Conservation (phyloP, 1,140 invertebrate genomes). For the Cyrtorhinus lividipennis region DNA sequence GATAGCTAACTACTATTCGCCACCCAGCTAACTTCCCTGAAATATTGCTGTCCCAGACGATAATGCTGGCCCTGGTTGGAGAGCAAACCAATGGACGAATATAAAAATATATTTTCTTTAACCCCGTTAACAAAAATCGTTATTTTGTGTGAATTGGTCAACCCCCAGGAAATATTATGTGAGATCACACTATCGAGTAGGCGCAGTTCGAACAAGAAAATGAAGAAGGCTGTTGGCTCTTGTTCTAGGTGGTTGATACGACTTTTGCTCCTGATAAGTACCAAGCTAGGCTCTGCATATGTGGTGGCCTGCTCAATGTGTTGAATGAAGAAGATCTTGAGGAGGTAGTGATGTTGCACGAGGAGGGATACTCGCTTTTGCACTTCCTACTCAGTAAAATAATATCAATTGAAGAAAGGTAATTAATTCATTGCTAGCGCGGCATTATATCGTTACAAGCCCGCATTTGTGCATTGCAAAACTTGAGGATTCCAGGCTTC, state of each 20-base stretch:
- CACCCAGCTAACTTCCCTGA: too few species aligned
- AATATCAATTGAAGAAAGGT: not conserved
- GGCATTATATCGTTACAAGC: not conserved
- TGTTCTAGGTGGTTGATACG: not conserved
- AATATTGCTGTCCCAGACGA: too few species aligned
- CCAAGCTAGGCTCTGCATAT: slow-evolving; percentile 2
- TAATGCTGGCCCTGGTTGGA: too few species aligned
- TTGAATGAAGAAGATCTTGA: slow-evolving; percentile 7
- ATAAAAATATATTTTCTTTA: too few species aligned
- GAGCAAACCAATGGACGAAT: too few species aligned
- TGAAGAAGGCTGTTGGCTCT: too few species aligned
- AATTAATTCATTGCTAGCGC: not conserved
- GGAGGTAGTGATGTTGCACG: not conserved
- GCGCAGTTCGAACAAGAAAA: too few species aligned
- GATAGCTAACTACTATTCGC: too few species aligned
- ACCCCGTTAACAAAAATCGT: too few species aligned
- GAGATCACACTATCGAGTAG: too few species aligned
- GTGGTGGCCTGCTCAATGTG: slow-evolving; percentile 6
- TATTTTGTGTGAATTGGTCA: too few species aligned
- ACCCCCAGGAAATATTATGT: too few species aligned
- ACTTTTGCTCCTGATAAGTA: not conserved
- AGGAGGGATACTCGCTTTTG: not conserved
- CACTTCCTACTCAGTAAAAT: not conserved
- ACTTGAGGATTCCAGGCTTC: not conserved
- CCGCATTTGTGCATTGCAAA: not conserved